Conservation (phyloP, 1,140 invertebrate genomes). For the Coenobita brevimanus region DNA sequence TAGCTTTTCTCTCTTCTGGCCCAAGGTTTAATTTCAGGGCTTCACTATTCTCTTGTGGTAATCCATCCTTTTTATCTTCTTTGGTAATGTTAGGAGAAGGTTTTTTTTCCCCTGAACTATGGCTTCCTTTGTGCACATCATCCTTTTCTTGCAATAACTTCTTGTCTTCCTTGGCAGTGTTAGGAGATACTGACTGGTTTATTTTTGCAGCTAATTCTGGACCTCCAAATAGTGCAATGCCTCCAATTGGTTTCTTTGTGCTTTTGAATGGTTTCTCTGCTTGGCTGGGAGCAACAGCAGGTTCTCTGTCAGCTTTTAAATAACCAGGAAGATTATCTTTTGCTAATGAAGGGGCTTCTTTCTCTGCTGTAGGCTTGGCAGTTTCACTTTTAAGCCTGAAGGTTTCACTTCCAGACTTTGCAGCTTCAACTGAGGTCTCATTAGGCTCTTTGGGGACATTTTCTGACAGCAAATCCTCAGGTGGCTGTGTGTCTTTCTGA, state of each 20-base stretch:
- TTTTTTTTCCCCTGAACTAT: too few relatives aligned
- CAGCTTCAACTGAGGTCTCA: neutral
- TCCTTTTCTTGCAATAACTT: neutral
- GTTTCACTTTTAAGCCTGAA: neutral
- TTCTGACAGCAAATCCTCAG: neutral
- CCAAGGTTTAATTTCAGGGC: too few relatives aligned
- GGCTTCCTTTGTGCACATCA: too few relatives aligned
- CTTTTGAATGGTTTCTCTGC: neutral
- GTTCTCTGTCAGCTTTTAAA: neutral
- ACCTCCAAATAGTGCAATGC: conserved; percentile 48
- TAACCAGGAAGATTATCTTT: neutral
- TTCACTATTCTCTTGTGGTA: too few relatives aligned
- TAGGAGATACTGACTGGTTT: conserved; percentile 8
- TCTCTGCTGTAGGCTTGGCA: neutral
- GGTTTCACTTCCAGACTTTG: neutral
- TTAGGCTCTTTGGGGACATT: neutral
- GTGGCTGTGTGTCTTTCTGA: neutral
- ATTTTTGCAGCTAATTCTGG: conserved; percentile 38
- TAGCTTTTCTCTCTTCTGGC: neutral
- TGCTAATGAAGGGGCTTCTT: neutral
- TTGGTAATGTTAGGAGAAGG: too few relatives aligned
- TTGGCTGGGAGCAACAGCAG: neutral
- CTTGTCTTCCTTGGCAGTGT: neutral
- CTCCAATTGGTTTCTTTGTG: conserved; percentile 35
- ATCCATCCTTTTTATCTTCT: too few relatives aligned